Evolutionary conservation across 2,113 vertebrate species (phyloP), one percentile per base, ranked within the genome.

Genomic region (Jaculus jaculus): DNA sequence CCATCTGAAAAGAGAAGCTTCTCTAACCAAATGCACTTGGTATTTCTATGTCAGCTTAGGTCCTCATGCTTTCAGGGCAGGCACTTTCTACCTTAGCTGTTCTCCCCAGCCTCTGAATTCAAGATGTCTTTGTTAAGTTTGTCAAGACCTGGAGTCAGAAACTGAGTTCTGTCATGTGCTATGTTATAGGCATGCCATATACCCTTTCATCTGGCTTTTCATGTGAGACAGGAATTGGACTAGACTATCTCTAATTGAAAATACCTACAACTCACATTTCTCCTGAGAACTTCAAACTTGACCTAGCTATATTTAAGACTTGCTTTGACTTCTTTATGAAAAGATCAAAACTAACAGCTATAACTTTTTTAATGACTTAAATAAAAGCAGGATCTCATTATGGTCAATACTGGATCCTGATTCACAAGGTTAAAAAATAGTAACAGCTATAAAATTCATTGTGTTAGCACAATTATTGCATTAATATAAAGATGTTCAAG

Each of bases 271-370:
- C 24, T 91, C 77, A 18, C 8, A 24, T 92, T 89, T 92, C 30
- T 73, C n/a, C 63, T 91, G 63, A 93, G 66, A 80, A 84, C 82
- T 93, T 90, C 58, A 68, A 37, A 58, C 42, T 77, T 72, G 51
- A 79, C 54, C 78, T 89, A 78, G 47, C 37, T 84, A 4, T 92
- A n/a, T 82, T 90, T 83, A 82, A n/a, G 26, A 3, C 42, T 71
- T 89, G n/a, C 32, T 74, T 83, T 87, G 89, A 42, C 28, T 79
- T 92, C n/a, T 89, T n/a, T 79, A 20, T 51, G 51, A 65, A 69
- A 87, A 83, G 58, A 37, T 24, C 7, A 23, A 92, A 95, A 7
- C 3, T 84, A 15, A 91, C 42, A 68, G 81, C 90, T 93, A 90
- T 39, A 84, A 51, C n/a, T n/a, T n/a, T n/a, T n/a, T n/a, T n/a